phyloP scores from a whole-genome alignment of 2,888 invertebrate genomes.

The Hesperia comma region DNA sequence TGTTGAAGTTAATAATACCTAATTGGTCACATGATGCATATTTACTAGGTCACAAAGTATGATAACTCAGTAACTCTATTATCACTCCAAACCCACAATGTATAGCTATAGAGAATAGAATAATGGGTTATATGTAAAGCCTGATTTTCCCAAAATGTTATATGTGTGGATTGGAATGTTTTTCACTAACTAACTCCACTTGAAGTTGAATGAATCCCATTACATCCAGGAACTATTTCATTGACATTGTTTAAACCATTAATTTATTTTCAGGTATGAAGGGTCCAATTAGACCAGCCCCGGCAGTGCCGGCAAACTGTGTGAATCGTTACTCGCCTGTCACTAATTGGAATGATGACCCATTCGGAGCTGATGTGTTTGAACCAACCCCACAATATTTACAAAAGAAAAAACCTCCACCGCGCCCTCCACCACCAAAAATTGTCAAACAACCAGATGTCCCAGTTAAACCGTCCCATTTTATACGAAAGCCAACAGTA shows the following conservation, averaged over 20 bases:
- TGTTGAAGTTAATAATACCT: too few species aligned
- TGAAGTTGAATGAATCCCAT: not conserved
- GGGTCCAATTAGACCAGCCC: slow-evolving; percentile 85
- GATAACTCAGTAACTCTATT: too few species aligned
- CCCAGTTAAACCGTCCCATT: slow-evolving; percentile 81
- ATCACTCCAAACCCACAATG: too few species aligned
- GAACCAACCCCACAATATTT: slow-evolving; percentile 69
- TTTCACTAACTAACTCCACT: too few species aligned
- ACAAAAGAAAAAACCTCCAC: slow-evolving; percentile 88
- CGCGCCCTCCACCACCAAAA: slow-evolving; percentile 88
- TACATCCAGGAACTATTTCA: not conserved
- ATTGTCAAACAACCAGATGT: slow-evolving; percentile 66
- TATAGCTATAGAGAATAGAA: too few species aligned
- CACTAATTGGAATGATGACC: slow-evolving; percentile 81
- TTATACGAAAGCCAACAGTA: slow-evolving; percentile 77
- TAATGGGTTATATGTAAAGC: too few species aligned
- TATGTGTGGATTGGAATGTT: too few species aligned
- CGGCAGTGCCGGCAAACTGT: slow-evolving; percentile 72
- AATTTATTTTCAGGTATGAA: slow-evolving; percentile 82
- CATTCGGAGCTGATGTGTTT: slow-evolving; percentile 78
- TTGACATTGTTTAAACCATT: not conserved
- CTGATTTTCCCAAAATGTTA: too few species aligned
- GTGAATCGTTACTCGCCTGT: slow-evolving; percentile 81
- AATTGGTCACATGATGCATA: too few species aligned
- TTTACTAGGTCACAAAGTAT: too few species aligned